These are phyloP conservation scores for Caerostris darwini DNA, from an alignment of 1,140 invertebrate species.

Conservation along the genomic window DNA sequence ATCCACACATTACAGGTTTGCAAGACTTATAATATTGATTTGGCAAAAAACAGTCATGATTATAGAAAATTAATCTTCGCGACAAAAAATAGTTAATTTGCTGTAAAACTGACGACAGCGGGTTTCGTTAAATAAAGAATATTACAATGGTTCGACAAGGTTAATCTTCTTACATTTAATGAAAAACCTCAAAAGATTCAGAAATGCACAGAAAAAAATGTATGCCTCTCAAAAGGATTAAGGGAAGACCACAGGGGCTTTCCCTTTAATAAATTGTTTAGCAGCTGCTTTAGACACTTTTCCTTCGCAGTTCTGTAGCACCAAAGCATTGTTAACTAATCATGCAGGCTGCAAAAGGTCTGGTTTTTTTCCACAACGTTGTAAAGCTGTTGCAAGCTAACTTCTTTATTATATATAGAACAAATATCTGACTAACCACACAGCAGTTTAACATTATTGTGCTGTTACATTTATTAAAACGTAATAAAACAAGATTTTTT, in stretches of 20 bases:
- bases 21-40: no score
- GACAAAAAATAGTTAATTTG: not conserved
- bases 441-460: not conserved
- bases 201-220: not conserved
- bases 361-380: not conserved
- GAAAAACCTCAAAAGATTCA: not conserved
- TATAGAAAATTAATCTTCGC: not conserved
- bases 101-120: not conserved
- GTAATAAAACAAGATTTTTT: no score
- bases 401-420: not conserved
- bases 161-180: constrained; percentile 43
- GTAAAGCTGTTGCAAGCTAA: not conserved
- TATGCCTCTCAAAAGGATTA: constrained; percentile 5
- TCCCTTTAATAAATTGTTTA: constrained; percentile 29
- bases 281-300: constrained; percentile 39
- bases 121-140: not conserved
- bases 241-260: constrained; percentile 1
- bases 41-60: not conserved
- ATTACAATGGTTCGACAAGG: not conserved
- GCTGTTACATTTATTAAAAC: not conserved
- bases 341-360: not conserved
- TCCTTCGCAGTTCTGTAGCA: not conserved
- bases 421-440: not conserved
- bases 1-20: no score
- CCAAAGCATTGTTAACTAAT: constrained; percentile 36